These are phyloP conservation scores for Adelognathus sp. DNA, from an alignment of 2,888 invertebrate species.

Conservation along the genomic window DNA sequence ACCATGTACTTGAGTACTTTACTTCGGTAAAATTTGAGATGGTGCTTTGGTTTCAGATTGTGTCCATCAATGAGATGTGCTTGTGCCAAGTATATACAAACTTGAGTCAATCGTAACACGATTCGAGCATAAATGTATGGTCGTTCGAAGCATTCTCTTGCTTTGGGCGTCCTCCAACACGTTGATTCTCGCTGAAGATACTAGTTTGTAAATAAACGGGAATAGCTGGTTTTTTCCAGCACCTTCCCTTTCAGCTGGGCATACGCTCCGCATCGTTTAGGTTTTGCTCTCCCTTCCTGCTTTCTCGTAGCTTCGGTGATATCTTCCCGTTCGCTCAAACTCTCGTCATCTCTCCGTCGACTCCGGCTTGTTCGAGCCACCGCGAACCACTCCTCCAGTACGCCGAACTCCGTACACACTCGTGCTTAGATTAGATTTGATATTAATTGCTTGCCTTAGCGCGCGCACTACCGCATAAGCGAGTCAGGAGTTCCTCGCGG, in stretches of 20 bases:
- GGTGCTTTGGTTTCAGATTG: no score
- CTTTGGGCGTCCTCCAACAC: not conserved
- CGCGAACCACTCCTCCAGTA: conserved; percentile 57
- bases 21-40: no score
- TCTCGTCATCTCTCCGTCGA: conserved; percentile 51
- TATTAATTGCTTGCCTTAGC: conserved; percentile 66
- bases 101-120: no score
- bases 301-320: not conserved
- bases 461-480: conserved; percentile 33
- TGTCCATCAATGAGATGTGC: no score
- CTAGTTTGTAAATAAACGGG: not conserved
- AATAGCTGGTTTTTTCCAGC: not conserved
- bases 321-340: conserved; percentile 48
- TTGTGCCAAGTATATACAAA: no score
- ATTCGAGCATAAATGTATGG: no score
- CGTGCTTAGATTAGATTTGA: conserved; percentile 68
- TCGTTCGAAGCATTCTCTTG: no score
- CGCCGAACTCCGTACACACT: conserved; percentile 62
- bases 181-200: not conserved
- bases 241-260: not conserved
- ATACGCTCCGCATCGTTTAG: conserved; percentile 8
- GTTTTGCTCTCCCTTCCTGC: not conserved
- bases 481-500: conserved; percentile 30
- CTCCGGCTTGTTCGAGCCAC: conserved; percentile 60
- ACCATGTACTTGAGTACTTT: no score